phyloP scores from a whole-genome alignment of 2,113 vertebrate species.

The Crypturellus undulatus region DNA sequence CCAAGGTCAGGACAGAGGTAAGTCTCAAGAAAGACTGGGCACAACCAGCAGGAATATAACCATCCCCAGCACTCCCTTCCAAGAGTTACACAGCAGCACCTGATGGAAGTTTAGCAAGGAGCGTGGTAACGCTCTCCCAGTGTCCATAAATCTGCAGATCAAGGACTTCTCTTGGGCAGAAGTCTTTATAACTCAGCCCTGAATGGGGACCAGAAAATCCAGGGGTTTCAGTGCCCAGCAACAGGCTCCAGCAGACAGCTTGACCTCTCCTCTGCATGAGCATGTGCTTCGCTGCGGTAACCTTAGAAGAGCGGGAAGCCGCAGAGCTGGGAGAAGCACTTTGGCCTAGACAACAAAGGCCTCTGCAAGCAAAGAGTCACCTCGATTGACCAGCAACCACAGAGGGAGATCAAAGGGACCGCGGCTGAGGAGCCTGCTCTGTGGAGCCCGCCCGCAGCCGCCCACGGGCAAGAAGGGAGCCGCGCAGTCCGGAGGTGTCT shows the following conservation, averaged over 20 bases:
- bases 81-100: neutral
- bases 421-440: fast-evolving
- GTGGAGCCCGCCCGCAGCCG: neutral
- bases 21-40: neutral
- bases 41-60: neutral
- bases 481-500: neutral
- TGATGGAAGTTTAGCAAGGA: neutral
- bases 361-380: neutral
- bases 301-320: neutral
- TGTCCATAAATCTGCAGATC: neutral
- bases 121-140: neutral
- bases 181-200: neutral
- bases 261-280: neutral
- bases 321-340: neutral
- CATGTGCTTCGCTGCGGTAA: neutral
- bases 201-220: neutral
- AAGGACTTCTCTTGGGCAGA: neutral
- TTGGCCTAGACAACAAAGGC: neutral
- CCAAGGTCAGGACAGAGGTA: neutral
- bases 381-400: neutral
- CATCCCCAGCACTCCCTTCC: neutral
- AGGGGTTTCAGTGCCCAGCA: neutral
- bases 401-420: neutral
- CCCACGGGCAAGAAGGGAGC: neutral
- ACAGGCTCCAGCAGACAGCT: neutral